Base-by-base conservation (phyloP, 2,888 invertebrate genomes). In the Ornithoptera alexandrae region DNA sequence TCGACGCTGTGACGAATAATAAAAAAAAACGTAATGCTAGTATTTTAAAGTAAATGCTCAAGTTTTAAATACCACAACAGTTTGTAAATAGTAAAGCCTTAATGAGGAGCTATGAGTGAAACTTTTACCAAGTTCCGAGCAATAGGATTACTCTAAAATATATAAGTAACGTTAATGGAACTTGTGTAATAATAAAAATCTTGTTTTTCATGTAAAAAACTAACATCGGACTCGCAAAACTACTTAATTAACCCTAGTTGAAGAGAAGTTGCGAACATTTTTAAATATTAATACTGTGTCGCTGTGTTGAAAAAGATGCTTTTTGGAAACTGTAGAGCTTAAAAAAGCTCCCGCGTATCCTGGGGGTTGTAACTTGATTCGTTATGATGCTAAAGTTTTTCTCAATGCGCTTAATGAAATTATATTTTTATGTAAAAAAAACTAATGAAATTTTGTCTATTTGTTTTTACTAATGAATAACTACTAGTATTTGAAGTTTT, bases 301-400 rank as follows among this genome's bases (percentile, higher is more conserved):
- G 20, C 57, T 58, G 1, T 58, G 57, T 58, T 58, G 20, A 57
- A 64, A 57, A 53, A 53, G 53, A 30, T 1, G 24, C 46, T 63
- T 53, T 24, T 17, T 7, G 24, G 36, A 36, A 60, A 58, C 24
- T 24, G 58, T 15, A 1, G 46, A 59, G 59, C 59, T 59, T 59
- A 24, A 36, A 60, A 60, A 60, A 60, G 60, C 36, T 18, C 36
- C 15, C 3, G 60, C 60, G 60, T 20, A 60, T 22, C 20, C 60
- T 36, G 22, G 60, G 60, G 60, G 36, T 60, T 60, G 15, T 36
- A 60, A 60, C 60, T 60, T 60, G 36, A 60, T 60, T 60, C 60
- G 24, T 36, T n/a, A 22, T 36, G 18, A 36, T 18, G n/a, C 18
- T 36, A 60, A 60, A 36, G 24, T 60, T 60, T 36, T 4, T 60